These are phyloP conservation scores for Acipenser oxyrinchus DNA, from an alignment of 2,797 vertebrate species.

Conservation along the genomic window DNA sequence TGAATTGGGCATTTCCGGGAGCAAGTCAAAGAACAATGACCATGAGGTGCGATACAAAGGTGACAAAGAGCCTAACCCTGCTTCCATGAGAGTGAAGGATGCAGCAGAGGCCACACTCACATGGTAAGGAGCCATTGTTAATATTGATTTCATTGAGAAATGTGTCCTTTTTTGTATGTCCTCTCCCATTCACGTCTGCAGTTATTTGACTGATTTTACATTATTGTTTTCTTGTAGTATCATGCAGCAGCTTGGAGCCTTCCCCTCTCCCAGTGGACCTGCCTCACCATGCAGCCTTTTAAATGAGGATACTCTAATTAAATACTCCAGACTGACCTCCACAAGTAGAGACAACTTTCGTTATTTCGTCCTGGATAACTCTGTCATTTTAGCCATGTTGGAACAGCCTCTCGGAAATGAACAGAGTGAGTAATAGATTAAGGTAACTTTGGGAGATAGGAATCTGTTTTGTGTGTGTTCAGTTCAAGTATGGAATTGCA, in stretches of 20 bases:
- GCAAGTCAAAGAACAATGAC: constrained; percentile 76
- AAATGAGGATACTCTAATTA: constrained; percentile 87
- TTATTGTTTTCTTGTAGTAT: constrained; percentile 54
- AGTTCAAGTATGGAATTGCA: neutral
- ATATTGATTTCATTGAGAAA: too few relatives aligned
- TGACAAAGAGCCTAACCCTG: constrained; percentile 83
- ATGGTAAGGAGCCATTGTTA: constrained; percentile 58
- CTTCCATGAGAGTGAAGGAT: constrained; percentile 88
- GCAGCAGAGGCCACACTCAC: constrained; percentile 85
- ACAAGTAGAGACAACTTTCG: constrained; percentile 77
- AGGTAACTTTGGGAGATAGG: neutral
- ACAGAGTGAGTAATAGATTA: constrained; percentile 62
- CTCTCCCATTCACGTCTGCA: too few relatives aligned
- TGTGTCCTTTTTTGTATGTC: too few relatives aligned
- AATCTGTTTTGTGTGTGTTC: neutral
- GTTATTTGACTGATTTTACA: too few relatives aligned
- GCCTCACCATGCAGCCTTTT: constrained; percentile 91
- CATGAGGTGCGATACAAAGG: constrained; percentile 80
- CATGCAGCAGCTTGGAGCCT: constrained; percentile 91
- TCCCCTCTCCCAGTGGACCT: constrained; percentile 88
- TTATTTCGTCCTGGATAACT: constrained; percentile 85
- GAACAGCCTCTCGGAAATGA: constrained; percentile 77
- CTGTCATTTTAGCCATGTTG: constrained; percentile 80
- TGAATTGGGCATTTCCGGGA: constrained; percentile 86
- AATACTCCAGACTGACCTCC: constrained; percentile 79